Conservation (phyloP, 2,797 vertebrate species). For the Gastrophryne carolinensis region DNA sequence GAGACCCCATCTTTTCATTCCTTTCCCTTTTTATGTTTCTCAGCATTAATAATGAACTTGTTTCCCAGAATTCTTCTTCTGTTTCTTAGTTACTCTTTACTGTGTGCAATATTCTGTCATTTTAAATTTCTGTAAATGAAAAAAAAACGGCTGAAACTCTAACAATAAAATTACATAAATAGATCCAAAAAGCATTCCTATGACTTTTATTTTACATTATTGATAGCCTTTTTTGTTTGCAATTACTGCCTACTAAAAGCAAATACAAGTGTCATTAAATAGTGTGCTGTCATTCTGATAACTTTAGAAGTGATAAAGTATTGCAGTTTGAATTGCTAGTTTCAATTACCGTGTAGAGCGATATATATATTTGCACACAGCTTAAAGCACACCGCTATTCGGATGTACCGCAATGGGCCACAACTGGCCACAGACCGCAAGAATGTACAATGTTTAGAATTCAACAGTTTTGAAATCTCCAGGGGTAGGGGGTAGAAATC, state of each 20-base stretch:
- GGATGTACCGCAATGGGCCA: too few species aligned
- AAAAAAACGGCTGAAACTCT: conserved; percentile 66
- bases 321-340: too few species aligned
- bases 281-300: too few species aligned
- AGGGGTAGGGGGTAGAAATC: too few species aligned
- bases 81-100: conserved; percentile 50
- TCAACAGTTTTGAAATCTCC: too few species aligned
- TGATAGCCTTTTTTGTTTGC: not conserved
- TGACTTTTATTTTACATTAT: not conserved
- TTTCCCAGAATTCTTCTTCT: conserved; percentile 37
- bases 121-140: conserved; percentile 67
- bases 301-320: too few species aligned
- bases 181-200: conserved; percentile 36
- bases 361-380: too few species aligned
- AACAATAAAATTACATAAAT: conserved; percentile 75
- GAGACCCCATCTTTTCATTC: conserved; percentile 61
- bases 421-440: too few species aligned
- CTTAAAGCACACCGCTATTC: too few species aligned
- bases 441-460: too few species aligned
- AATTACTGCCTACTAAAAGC: not conserved
- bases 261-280: too few species aligned
- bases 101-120: conserved; percentile 63
- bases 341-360: too few species aligned
- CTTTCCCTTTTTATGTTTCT: conserved; percentile 49
- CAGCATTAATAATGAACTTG: conserved; percentile 55